Evolutionary conservation across 1,140 invertebrate species (phyloP).

Genomic region (Venturia canescens): DNA sequence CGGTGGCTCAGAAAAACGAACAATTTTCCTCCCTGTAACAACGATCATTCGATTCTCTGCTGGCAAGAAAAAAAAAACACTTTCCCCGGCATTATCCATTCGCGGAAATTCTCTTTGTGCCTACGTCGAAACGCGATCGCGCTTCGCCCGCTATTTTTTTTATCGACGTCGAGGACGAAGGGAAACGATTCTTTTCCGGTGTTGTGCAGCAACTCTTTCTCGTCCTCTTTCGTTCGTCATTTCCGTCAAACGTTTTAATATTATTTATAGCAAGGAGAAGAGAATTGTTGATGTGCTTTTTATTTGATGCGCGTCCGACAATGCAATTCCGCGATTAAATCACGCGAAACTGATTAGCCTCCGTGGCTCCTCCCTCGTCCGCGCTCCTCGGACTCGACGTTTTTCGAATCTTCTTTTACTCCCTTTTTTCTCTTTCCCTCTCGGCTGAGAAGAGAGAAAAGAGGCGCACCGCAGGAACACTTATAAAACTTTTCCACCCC

Average conservation of each 20-base stretch:
- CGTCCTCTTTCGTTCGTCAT: too few relatives aligned
- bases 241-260: background rate
- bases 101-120: too few relatives aligned
- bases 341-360: constrained; percentile 37
- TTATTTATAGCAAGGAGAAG: background rate
- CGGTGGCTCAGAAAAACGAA: background rate
- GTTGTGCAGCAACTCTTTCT: too few relatives aligned
- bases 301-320: background rate
- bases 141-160: too few relatives aligned
- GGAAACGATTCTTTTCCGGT: too few relatives aligned
- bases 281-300: background rate
- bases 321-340: constrained; percentile 33
- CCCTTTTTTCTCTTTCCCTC: constrained; percentile 15
- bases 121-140: too few relatives aligned
- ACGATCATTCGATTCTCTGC: too few relatives aligned
- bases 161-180: too few relatives aligned
- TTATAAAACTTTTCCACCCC: constrained; percentile 36
- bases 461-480: constrained; percentile 26
- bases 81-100: too few relatives aligned
- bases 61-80: too few relatives aligned
- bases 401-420: constrained; percentile 1
- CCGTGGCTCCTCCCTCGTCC: constrained; percentile 9
- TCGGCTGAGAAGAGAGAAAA: constrained; percentile 9
- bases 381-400: background rate
- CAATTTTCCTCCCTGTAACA: too few relatives aligned